These are phyloP conservation scores for Sphaerodactylus townsendi DNA, from an alignment of 2,113 vertebrate genomes.

Conservation along the genomic window DNA sequence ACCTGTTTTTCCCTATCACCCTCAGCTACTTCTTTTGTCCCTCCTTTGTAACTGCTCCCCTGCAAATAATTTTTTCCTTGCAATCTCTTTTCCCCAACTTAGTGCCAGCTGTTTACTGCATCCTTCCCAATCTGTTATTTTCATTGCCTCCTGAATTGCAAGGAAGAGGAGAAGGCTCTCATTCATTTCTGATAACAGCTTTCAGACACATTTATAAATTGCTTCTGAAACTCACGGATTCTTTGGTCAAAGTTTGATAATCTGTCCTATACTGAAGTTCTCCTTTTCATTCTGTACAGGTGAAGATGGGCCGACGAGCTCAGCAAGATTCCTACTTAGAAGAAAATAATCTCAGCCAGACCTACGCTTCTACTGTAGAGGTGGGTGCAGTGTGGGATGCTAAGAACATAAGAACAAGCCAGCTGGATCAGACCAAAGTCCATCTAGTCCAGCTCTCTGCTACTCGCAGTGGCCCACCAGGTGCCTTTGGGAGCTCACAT, in stretches of 20 bases:
- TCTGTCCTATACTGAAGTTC: not conserved
- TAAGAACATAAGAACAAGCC: no score
- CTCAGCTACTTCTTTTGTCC: not conserved
- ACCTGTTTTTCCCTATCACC: not conserved
- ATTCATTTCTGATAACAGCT: not conserved
- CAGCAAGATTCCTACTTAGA: conserved; percentile 74
- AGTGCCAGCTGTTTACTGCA: not conserved
- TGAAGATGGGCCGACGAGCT: conserved; percentile 86
- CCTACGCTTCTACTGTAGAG: conserved; percentile 77
- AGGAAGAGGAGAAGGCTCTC: not conserved
- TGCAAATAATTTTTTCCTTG: not conserved
- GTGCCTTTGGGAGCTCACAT: no score
- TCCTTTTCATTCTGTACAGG: conserved; percentile 61
- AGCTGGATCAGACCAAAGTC: no score
- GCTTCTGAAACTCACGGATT: not conserved
- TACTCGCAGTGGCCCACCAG: no score
- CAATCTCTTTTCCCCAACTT: accelerated
- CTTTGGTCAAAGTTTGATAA: not conserved
- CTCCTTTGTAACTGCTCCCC: not conserved
- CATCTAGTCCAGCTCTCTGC: no score
- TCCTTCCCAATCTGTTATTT: not conserved
- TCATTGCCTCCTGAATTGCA: not conserved
- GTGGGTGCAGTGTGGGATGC: no score
- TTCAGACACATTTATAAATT: not conserved
- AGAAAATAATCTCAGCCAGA: conserved; percentile 73